Base-by-base conservation (phyloP, 2,888 invertebrate species). In the Hedychridium roseum region DNA sequence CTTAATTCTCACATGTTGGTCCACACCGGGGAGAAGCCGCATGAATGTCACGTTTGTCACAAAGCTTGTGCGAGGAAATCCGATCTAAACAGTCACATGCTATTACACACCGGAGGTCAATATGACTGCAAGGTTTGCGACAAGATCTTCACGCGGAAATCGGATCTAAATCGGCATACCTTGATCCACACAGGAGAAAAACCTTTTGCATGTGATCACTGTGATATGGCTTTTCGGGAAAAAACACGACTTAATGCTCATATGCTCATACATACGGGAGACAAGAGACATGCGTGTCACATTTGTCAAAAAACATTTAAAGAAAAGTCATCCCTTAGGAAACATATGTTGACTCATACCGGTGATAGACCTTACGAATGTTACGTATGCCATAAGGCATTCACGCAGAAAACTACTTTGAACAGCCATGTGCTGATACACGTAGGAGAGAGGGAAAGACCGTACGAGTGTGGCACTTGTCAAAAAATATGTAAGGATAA, bases 1-100 rank as follows among this genome's bases (percentile, higher is more conserved):
- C 47, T 77, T 2, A 77, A 77, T 54, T 76, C 77, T 1, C 77
- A 77, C 42, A 76, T 78, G 77, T 45, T 77, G 2, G 77, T 78
- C 0, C 77, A 78, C 17, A 78, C 77, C 0, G 77, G 77, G 1
- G 77, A 78, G 42, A 78, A 77, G 26, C 76, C 74, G 1, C 76
- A 76, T 51, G 72, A 73, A 28, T 77, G 77, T 62, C 72, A 76
- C 28, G 73, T 78, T 34, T 78, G 77, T 34, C 73, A 76, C 46
- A 78, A 77, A 39, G 74, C 76, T 2, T 76, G 75, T 46, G 76
- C 77, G 1, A 60, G 77, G 5, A 77, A 77, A 48, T 78, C 77
- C 1, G 77, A 78, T 61, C 57, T 78, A 5, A 78, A 74, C 36
- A 76, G 76, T 40, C 77, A 78, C 43, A 77, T 78, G 75, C 52